Base-by-base conservation (phyloP, 2,113 vertebrate species). In the Proteles cristata region DNA sequence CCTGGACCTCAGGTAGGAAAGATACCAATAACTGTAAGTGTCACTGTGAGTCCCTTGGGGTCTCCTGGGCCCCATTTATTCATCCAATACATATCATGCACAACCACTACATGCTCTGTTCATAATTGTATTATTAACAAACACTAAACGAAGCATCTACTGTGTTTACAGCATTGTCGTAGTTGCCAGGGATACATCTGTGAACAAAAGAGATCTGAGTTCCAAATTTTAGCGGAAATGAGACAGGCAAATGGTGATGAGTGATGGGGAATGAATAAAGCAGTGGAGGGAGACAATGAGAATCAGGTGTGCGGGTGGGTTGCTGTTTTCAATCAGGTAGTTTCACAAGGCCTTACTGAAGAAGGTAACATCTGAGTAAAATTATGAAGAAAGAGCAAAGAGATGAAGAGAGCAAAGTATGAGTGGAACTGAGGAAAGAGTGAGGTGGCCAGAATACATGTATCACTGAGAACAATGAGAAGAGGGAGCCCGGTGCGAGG, bases 21-120 rank as follows among this genome's bases (percentile, higher is more conserved):
- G 86, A 95, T 1, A 1, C 33, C 68, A 50, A 85, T 80, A 94
- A 53, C 80, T 68, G 95, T 96, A 69, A 93, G 93, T 94, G 35
- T 69, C 89, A 71, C 4, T 14, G 0, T 61, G 74, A 66, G 11
- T 53, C 16, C 50, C 53, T 86, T 39, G 11, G 39, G 48, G 23
- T 73, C n/a, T 45, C 74, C 12, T 5, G 0, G 31, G 4, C 43
- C 11, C 31, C 74, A 43, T 31, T 80, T 43, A 66, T 66, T 90
- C 31, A 74, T 14, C 25, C 1, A 35, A 26, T 10, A 61, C 9
- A 19, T 43, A 21, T 71, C 63, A 10, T 92, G 31, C 91, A 35
- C 39, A 89, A 31, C 33, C 31, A 17, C 17, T 19, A 4, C 25
- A 23, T 28, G 26, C n/a, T 80, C 76, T 74, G n/a, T 48, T 83